A percentile compares a stretch with the other conserved stretches of the same genome.
Conservation (phyloP, 2,113 vertebrate species). For the Collichthys lucidus region DNA sequence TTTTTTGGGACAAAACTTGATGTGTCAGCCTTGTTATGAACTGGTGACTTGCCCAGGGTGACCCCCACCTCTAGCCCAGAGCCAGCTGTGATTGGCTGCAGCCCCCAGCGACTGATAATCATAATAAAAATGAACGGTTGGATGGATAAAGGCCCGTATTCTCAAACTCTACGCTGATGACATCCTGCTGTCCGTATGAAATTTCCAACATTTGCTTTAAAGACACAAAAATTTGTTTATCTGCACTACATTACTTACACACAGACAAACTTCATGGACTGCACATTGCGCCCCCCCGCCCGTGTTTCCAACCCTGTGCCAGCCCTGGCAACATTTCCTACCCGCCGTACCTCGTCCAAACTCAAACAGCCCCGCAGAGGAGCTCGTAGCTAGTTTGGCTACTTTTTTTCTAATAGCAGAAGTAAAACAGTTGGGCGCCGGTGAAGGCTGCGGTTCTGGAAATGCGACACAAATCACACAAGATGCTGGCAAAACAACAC, state of each 20-base stretch:
- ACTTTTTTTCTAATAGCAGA: conserved; percentile 14
- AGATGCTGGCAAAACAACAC: conserved; percentile 34
- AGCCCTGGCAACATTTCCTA: neutral
- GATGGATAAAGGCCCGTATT: too few species aligned
- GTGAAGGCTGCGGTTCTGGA: conserved; percentile 41
- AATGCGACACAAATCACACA: conserved; percentile 39
- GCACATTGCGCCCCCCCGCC: too few species aligned
- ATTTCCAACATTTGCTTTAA: neutral
- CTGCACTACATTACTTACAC: neutral
- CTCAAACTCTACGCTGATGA: conserved; percentile 6
- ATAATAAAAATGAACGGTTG: too few species aligned
- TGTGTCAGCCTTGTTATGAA: too few species aligned
- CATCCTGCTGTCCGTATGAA: neutral
- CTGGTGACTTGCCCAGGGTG: too few species aligned
- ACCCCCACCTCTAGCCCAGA: too few species aligned
- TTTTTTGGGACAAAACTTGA: too few species aligned
- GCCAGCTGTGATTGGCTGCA: too few species aligned
- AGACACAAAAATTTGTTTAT: too few species aligned
- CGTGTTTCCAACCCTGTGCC: neutral
- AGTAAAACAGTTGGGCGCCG: conserved; percentile 31
- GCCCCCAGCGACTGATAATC: too few species aligned
- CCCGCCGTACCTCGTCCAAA: neutral
- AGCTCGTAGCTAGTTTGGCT: neutral
- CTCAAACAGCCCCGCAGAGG: neutral
- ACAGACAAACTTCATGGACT: too few species aligned